These are phyloP conservation scores for Mycteria americana DNA, from an alignment of 2,797 vertebrate species.

Conservation along the genomic window DNA sequence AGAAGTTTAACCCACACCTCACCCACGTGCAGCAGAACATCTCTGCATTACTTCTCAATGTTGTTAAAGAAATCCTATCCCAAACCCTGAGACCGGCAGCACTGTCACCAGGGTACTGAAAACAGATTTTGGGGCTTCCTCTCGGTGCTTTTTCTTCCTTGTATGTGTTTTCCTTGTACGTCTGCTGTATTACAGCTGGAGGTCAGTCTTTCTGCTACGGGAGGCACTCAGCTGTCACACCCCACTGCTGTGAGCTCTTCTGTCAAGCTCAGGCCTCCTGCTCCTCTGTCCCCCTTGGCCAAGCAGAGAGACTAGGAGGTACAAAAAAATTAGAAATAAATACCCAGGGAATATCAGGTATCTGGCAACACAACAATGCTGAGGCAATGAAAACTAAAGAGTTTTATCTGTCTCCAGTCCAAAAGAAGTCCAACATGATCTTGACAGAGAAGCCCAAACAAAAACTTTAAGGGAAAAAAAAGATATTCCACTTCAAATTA, in stretches of 20 bases:
- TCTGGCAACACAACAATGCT: neutral
- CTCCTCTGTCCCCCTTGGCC: neutral
- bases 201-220: neutral
- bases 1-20: neutral
- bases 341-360: neutral
- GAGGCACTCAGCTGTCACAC: neutral
- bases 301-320: neutral
- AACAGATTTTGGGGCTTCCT: neutral
- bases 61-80: neutral
- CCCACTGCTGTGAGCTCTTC: neutral
- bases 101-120: neutral
- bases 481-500: neutral
- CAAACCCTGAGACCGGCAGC: neutral
- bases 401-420: neutral
- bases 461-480: neutral
- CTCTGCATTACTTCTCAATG: neutral
- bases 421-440: neutral
- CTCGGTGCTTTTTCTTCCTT: neutral
- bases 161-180: accelerated
- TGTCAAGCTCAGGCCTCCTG: neutral
- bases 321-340: neutral
- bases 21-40: neutral
- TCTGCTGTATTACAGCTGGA: neutral
- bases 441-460: neutral
- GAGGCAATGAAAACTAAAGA: neutral